Base-by-base conservation (phyloP, 2,888 invertebrate species). In the Salpingus planirostris region DNA sequence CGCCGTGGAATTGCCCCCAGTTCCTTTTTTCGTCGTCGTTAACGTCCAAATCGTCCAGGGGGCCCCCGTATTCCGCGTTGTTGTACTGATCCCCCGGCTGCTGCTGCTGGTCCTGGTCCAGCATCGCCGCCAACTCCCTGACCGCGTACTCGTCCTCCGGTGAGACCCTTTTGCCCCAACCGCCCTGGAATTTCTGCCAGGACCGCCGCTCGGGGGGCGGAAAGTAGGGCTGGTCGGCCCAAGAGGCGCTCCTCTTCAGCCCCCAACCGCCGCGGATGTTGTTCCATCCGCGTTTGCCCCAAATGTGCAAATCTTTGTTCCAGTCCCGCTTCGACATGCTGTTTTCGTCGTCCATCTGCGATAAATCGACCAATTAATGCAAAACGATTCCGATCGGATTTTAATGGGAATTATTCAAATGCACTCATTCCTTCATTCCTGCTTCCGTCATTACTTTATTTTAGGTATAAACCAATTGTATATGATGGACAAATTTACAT, bases 1-100 rank as follows among this genome's bases (percentile, higher is more conserved):
- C 76, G n/a, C 55, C 78, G 55, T 76, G 76, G 57, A 81, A 70
- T 24, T 75, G 71, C 30, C 73, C 75, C 82, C 82, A 82, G 27
- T 74, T 74, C 35, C 77, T 69, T 61, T 81, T 81, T 46, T 77
- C 69, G 41, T 63, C 62, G 24, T 64, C 50, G 15, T 46, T 50
- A 18, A 38, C 41, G 14, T 51, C 49, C n/a, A 43, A 32, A 7
- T 48, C 47, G 21, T 44, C 40, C 13, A 57, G 55, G 2, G 41
- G 29, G 12, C 43, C 50, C 7, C 10, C 5, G 23, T 50, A 43
- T 15, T 58, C 55, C 8, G 44, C 39, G n/a, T n/a, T n/a, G n/a
- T n/a, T n/a, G 13, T 50, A 46, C 11, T 44, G 43, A n/a, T n/a
- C n/a, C n/a, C n/a, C n/a, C 15, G 44, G 41, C 15, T 47, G 40